Evolutionary conservation across 1,140 invertebrate genomes (phyloP), one percentile per base, ranked within the genome.

Genomic region (Mercenaria mercenaria): DNA sequence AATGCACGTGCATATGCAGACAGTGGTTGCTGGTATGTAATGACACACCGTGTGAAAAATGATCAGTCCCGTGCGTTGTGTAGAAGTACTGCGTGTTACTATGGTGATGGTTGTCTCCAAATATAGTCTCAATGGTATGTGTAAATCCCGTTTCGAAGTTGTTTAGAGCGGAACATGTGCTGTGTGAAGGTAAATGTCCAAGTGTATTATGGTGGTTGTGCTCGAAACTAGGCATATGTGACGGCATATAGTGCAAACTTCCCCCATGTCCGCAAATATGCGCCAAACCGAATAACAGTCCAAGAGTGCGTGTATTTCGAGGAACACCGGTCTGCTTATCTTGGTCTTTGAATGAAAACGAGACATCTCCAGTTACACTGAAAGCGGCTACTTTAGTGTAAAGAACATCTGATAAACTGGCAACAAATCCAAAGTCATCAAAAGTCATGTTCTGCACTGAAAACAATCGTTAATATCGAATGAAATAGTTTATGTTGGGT

Each of bases 1-100:
- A 64, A 29, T 64, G 59, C 59, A 64, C 59, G 59, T 64, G 59
- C 59, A 64, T 64, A 15, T 64, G 59, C n/a, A 64, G 29, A 29
- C 11, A 8, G 26, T 64, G n/a, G n/a, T 64, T 64, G 10, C 8
- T 11, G 29, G 10, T n/a, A 64, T 64, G 59, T 6, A 64, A n/a
- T 8, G 59, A 64, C 3, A 26, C 20, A 29, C 59, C 59, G 26
- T 64, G 59, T 64, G 59, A 64, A 29, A 29, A 64, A 29, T 64
- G 59, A 4, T 26, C 6, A 0, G 26, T 64, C n/a, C 59, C 59
- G 26, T 64, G 59, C 4, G 59, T 64, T 26, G 59, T 64, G 59
- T 64, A 64, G 59, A 64, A 64, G 26, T 64, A 64, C 10, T 64
- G 59, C 29, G 2, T 64, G 26, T 64, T 64, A 29, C n/a, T 8